phyloP scores from a whole-genome alignment of 2,888 invertebrate genomes.

The Sphinx pinastri region DNA sequence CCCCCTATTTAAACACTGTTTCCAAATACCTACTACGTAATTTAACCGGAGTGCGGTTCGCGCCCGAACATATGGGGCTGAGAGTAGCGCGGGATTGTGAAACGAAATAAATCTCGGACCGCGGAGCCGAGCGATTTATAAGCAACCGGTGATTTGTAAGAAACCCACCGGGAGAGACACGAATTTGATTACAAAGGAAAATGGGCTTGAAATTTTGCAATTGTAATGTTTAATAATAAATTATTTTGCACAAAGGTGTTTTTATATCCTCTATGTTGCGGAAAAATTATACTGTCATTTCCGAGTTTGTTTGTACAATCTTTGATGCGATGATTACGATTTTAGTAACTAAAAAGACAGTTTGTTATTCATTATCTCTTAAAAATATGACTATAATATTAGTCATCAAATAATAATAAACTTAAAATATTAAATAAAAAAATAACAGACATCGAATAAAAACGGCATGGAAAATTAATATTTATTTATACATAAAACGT shows the following conservation, averaged over 20 bases:
- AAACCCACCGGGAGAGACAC: constrained; percentile 63
- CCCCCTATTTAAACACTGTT: constrained; percentile 69
- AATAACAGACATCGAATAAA: neutral
- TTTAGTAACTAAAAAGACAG: neutral
- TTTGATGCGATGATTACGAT: constrained; percentile 6
- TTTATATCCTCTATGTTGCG: constrained; percentile 12
- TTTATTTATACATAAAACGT: constrained; percentile 24
- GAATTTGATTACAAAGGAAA: constrained; percentile 62
- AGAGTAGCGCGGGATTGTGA: constrained; percentile 39
- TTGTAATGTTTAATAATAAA: constrained; percentile 48
- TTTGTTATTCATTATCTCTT: neutral
- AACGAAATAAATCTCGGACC: constrained; percentile 70
- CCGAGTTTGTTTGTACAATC: constrained; percentile 14
- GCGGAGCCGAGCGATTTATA: constrained; percentile 69
- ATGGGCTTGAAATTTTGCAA: constrained; percentile 60
- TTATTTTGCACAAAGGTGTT: constrained; percentile 26
- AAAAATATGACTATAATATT: too few relatives aligned
- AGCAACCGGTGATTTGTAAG: constrained; percentile 75
- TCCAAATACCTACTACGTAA: constrained; percentile 71
- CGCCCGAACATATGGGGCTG: constrained; percentile 50
- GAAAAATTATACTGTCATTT: constrained; percentile 26
- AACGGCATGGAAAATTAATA: constrained; percentile 17
- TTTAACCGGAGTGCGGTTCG: constrained; percentile 69
- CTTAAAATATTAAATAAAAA: neutral
- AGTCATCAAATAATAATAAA: too few relatives aligned